Percentiles rank a stretch among this genome's conserved stretches.
These are phyloP conservation scores for Acromyrmex heyeri DNA, from an alignment of 1,140 invertebrate species.

Conservation along the genomic window DNA sequence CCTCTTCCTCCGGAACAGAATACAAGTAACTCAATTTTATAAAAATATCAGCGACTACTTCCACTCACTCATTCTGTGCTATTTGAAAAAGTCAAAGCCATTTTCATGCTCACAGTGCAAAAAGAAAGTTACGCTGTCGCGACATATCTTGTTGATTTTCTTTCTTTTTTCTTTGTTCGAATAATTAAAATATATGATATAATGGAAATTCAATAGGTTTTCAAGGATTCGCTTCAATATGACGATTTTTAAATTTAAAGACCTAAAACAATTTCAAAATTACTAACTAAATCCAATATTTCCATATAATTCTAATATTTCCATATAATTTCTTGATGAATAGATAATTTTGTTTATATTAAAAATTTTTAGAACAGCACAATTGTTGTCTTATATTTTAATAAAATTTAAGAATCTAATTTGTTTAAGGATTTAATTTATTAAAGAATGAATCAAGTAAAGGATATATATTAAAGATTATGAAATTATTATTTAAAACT, in stretches of 20 bases:
- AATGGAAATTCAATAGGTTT: constrained; percentile 75
- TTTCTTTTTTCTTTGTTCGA: constrained; percentile 26
- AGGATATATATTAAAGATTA: constrained; percentile 9
- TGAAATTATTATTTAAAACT: constrained; percentile 3
- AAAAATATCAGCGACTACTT: constrained; percentile 33
- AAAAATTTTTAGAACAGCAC: background rate
- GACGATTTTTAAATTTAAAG: background rate
- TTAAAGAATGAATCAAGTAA: background rate
- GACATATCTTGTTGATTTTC: constrained; percentile 21
- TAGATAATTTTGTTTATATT: constrained; percentile 7
- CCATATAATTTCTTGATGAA: background rate
- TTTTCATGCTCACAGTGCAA: constrained; percentile 18
- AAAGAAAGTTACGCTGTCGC: constrained; percentile 25
- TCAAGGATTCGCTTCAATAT: constrained; percentile 46
- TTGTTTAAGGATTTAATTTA: too few species aligned
- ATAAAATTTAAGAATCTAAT: background rate
- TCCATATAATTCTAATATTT: background rate
- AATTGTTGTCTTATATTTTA: background rate
- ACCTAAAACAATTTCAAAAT: constrained; percentile 15
- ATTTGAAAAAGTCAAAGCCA: constrained; percentile 9
- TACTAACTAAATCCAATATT: background rate
- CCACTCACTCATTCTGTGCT: background rate
- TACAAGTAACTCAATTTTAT: constrained; percentile 46
- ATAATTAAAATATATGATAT: constrained; percentile 41
- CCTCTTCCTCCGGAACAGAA: background rate